Conservation (phyloP, 2,888 invertebrate species). For the Xestia xanthographa region DNA sequence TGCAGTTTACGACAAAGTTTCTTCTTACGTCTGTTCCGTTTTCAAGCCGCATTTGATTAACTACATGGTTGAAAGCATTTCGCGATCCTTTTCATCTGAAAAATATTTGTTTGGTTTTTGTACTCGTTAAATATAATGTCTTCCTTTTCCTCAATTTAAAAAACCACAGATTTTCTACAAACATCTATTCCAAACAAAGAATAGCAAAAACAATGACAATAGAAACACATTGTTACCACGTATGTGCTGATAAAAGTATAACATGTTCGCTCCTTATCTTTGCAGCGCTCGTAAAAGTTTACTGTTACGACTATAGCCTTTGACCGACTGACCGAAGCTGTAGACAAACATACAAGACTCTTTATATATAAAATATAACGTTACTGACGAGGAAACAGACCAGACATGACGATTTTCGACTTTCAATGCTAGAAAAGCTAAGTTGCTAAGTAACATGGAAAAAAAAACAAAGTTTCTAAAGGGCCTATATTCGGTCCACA, state of each 20-base stretch:
- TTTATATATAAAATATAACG: constrained; percentile 26
- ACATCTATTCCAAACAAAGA: constrained; percentile 11
- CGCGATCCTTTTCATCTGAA: neutral
- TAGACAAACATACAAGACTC: constrained; percentile 37
- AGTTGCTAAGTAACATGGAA: neutral
- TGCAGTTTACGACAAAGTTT: constrained; percentile 42
- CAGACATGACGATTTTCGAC: neutral
- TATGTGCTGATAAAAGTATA: constrained; percentile 61
- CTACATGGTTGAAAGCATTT: neutral
- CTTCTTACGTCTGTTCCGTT: constrained; percentile 6
- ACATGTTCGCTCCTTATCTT: constrained; percentile 58
- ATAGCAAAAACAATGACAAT: constrained; percentile 47
- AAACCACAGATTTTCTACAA: neutral
- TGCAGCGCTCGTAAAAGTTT: constrained; percentile 59
- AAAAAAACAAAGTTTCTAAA: neutral
- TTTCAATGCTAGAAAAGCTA: neutral
- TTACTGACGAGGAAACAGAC: neutral
- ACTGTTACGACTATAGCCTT: constrained; percentile 47
- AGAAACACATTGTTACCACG: constrained; percentile 54
- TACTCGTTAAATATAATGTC: neutral
- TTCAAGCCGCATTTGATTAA: neutral
- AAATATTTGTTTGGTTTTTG: neutral
- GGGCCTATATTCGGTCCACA: neutral
- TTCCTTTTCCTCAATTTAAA: neutral
- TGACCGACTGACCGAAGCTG: constrained; percentile 58